Conservation (phyloP, 37 sponge, comb jelly and placozoan species). For the Amphimedon queenslandica region DNA sequence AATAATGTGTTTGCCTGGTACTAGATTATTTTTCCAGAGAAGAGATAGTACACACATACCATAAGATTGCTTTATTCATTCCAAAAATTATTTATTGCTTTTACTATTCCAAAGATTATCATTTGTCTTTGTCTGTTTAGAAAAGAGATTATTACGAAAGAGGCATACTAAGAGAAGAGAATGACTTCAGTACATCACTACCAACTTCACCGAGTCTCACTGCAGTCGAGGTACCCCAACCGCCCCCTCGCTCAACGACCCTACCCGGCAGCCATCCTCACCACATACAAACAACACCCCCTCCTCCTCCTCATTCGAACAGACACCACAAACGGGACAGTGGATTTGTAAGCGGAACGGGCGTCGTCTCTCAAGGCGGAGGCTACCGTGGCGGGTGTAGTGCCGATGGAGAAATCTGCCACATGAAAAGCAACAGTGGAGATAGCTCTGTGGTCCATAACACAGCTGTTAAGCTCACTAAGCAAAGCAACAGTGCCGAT, state of each 20-base stretch:
- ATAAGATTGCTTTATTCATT: no score
- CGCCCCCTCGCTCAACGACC: neutral
- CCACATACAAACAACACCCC: neutral
- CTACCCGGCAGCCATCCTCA: neutral
- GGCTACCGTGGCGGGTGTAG: neutral
- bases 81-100: no score
- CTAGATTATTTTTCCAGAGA: no score
- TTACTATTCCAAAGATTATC: neutral
- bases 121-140: neutral
- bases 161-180: neutral
- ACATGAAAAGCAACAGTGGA: neutral
- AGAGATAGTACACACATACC: no score
- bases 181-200: neutral
- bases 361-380: neutral
- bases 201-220: neutral
- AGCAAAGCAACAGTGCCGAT: conserved; percentile 12
- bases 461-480: neutral
- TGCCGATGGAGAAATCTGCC: neutral
- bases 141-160: neutral
- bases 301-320: neutral
- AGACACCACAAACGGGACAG: conserved; percentile 12
- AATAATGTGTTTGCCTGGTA: no score
- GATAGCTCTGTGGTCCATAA: conserved; percentile 7
- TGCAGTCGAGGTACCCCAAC: neutral
- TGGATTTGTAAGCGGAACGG: conserved; percentile 8